These are phyloP conservation scores for Stegodyphus mimosarum DNA, from an alignment of 1,140 invertebrate genomes.

Conservation along the genomic window DNA sequence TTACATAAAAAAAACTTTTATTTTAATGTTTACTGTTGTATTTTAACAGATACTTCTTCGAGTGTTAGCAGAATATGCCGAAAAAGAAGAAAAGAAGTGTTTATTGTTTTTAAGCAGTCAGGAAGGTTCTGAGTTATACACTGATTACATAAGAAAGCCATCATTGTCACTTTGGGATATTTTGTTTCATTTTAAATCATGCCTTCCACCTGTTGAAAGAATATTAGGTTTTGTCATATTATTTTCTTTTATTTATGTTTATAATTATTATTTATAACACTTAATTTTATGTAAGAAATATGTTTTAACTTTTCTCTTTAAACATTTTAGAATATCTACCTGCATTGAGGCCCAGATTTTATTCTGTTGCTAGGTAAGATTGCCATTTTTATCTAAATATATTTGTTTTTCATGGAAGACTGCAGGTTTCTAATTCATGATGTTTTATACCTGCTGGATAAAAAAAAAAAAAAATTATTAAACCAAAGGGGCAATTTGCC, in stretches of 20 bases:
- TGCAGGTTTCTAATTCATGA: no score
- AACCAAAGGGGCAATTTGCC: no score
- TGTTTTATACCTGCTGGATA: no score
- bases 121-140: slow-evolving; percentile 76
- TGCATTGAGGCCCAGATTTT: slow-evolving; percentile 79
- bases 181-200: slow-evolving; percentile 75
- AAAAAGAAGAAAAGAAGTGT: slow-evolving; percentile 73
- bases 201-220: slow-evolving; percentile 75
- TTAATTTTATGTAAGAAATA: no score
- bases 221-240: slow-evolving; percentile 63
- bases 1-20: no score
- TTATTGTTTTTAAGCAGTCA: slow-evolving; percentile 76
- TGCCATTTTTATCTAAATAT: slow-evolving; percentile 62
- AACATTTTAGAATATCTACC: slow-evolving; percentile 78
- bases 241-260: slow-evolving; percentile 9
- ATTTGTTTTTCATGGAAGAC: no score
- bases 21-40: no score
- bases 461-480: no score
- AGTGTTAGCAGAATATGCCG: slow-evolving; percentile 73
- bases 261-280: no score
- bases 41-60: slow-evolving; percentile 73
- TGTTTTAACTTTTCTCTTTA: no score
- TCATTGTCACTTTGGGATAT: slow-evolving; percentile 75
- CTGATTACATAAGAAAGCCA: slow-evolving; percentile 73
- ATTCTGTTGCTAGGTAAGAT: slow-evolving; percentile 81